Conservation (phyloP, 2,113 vertebrate genomes). For the Gavia stellata region DNA sequence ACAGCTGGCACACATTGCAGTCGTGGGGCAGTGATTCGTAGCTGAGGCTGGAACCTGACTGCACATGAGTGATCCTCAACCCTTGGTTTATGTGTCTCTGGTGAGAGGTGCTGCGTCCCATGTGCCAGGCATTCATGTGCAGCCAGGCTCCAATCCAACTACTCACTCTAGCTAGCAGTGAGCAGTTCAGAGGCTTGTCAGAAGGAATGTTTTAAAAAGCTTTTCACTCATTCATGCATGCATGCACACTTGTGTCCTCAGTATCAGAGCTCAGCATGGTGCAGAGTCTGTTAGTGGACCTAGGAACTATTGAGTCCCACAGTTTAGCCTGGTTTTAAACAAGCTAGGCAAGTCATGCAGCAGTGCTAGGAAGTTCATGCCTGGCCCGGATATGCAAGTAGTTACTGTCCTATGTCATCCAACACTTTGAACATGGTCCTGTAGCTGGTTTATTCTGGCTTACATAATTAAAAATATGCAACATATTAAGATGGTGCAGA, state of each 20-base stretch:
- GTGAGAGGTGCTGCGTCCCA: neutral
- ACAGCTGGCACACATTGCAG: neutral
- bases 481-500: neutral
- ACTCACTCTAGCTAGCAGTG: neutral
- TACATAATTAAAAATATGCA: neutral
- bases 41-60: neutral
- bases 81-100: neutral
- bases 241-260: neutral
- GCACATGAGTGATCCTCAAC: neutral
- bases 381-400: neutral
- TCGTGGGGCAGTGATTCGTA: rapidly evolving
- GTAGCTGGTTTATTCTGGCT: neutral
- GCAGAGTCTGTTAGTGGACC: too few relatives aligned
- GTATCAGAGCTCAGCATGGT: neutral
- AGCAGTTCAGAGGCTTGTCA: neutral
- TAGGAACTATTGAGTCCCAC: neutral
- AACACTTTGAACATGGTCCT: neutral
- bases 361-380: neutral
- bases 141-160: neutral
- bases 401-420: neutral
- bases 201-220: neutral
- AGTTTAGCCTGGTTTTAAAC: neutral
- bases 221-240: neutral
- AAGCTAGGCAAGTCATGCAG: neutral
- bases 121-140: neutral